Evolutionary conservation across 2,888 invertebrate genomes (phyloP).

Genomic region (Glyphotaelius pellucidus): DNA sequence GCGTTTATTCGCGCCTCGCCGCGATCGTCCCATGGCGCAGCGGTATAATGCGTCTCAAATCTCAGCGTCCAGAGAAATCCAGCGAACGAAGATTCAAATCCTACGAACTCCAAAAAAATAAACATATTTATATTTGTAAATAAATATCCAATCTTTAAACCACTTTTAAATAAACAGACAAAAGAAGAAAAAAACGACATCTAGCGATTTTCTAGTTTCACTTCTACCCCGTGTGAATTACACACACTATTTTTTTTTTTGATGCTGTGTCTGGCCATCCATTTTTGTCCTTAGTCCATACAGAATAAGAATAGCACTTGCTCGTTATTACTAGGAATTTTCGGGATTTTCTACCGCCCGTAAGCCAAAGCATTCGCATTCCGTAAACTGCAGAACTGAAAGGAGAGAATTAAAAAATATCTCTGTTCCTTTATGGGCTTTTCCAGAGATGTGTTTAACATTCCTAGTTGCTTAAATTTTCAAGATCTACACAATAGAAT

Average conservation of each 20-base stretch:
- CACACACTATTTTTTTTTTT: neutral
- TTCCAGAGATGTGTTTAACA: neutral
- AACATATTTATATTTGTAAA: no score
- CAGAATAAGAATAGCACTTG: neutral
- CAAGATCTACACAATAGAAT: neutral
- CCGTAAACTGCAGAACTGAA: slow-evolving; percentile 10
- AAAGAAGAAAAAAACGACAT: no score
- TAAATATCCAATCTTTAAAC: no score
- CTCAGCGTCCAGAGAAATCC: no score
- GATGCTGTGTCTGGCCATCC: neutral
- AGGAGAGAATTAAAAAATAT: neutral
- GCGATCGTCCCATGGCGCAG: no score
- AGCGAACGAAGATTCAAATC: no score
- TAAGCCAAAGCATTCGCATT: neutral
- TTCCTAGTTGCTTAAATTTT: neutral
- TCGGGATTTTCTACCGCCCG: neutral
- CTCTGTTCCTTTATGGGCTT: neutral
- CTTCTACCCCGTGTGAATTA: no score
- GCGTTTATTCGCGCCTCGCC: no score
- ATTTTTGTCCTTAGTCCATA: neutral
- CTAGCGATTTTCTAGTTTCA: no score
- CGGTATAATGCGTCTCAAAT: no score
- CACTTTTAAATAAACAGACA: no score
- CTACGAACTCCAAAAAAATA: no score
- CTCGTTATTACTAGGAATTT: slow-evolving; percentile 19